Base-by-base conservation (phyloP, 2,113 vertebrate genomes). In the Tricholaema leucomelas region DNA sequence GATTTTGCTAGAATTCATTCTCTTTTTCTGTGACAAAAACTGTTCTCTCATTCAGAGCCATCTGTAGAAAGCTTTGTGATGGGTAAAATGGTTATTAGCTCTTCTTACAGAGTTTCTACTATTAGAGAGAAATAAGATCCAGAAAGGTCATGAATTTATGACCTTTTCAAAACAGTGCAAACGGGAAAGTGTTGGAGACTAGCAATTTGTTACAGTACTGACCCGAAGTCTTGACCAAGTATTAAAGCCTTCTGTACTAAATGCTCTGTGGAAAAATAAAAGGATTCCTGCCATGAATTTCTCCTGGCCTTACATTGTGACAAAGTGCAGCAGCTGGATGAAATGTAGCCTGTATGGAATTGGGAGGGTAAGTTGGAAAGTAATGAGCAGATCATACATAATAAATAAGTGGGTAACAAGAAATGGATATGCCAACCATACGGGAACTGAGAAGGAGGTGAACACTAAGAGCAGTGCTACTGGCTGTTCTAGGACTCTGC, bases 401-500 rank as follows among this genome's bases (percentile, higher is more conserved):
- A 93, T 95, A 96, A 95, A 93, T 95, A 96, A 87, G 36, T 61
- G 80, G 50, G 60, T 94, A 95, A 93, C 75, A 89, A 94, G 94
- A 94, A 96, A 92, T 76, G 82, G 88, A 93, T 95, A 94, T 74
- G 78, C 86, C 88, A 86, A n/a, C 87, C 81, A 87, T 92, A 85
- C 86, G 88, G 88, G 60, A 88, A 46, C 74, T 16, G 52, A 79
- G 88, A 28, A 8, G 4, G 80, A 28, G 1, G 2, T 85, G 67
- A 79, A 63, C 81, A 18, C 50, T 63, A 55, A 42, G 83, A 31
- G 23, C 64, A 85, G 28, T 88, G 81, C 93, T 92, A 48, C 61
- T 93, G 85, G 10, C 83, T 88, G 19, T 40, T 69, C 59, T 50
- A 6, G 21, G 65, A 5, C 17, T 81, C 38, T 71, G 10, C 25